Conservation (phyloP, 2,888 invertebrate species). For the Phortica okadai region DNA sequence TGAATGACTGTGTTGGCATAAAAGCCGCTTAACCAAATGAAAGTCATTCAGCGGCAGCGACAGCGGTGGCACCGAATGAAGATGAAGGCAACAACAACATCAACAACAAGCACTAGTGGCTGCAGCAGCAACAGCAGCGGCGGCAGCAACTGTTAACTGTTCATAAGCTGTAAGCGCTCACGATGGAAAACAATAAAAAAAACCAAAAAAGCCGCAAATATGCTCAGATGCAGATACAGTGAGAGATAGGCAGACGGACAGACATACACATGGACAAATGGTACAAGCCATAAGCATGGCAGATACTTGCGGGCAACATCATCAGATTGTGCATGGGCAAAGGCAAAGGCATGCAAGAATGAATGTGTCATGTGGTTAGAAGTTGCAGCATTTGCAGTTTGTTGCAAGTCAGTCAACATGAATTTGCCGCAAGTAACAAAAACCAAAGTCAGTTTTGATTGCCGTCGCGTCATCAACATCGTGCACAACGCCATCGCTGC, state of each 20-base stretch:
- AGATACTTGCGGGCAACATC: conserved; percentile 28
- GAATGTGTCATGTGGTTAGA: conserved; percentile 23
- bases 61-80: too few species aligned
- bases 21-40: conserved; percentile 32
- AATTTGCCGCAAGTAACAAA: not conserved
- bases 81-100: too few species aligned
- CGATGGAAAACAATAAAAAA: not conserved
- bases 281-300: not conserved
- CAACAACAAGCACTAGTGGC: not conserved
- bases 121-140: conserved; percentile 11
- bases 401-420: not conserved
- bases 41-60: conserved; percentile 16
- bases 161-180: conserved; percentile 14
- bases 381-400: not conserved
- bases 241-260: not conserved
- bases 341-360: conserved; percentile 9
- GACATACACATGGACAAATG: conserved; percentile 3
- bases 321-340: conserved; percentile 6
- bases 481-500: not conserved
- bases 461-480: not conserved
- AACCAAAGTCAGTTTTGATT: conserved; percentile 22
- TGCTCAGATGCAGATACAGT: not conserved
- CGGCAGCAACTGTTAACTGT: conserved; percentile 25
- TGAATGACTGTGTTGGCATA: conserved; percentile 40
- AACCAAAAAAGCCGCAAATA: not conserved